phyloP scores from a whole-genome alignment of 2,113 vertebrate genomes.

The Pomatostomus ruficeps region DNA sequence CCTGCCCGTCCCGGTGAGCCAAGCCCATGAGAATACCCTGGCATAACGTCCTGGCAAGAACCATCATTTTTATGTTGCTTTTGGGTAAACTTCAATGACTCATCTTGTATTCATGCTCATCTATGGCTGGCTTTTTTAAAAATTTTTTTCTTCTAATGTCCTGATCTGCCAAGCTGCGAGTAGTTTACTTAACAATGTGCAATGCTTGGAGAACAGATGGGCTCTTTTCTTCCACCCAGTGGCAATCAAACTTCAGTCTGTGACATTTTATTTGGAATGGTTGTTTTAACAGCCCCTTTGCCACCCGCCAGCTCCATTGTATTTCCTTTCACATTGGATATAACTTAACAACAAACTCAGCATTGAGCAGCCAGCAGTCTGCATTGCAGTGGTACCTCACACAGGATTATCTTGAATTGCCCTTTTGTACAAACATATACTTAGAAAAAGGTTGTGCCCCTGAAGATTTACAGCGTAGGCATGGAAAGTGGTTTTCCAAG shows the following conservation, averaged over 20 bases:
- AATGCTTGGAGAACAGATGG: conserved; percentile 3
- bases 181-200: conserved; percentile 9
- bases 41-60: not conserved
- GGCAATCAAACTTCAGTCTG: not conserved
- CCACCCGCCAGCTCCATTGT: not conserved
- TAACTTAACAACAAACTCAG: not conserved
- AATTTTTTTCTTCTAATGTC: not conserved
- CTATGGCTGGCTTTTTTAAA: not conserved
- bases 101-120: conserved; percentile 36
- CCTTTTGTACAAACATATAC: not conserved
- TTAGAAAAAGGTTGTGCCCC: not conserved
- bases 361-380: not conserved
- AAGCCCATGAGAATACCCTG: not conserved
- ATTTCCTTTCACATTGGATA: not conserved
- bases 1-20: fast-evolving
- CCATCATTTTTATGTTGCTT: conserved; percentile 37
- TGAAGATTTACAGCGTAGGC: not conserved
- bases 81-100: conserved; percentile 37
- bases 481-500: not conserved
- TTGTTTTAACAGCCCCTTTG: not conserved
- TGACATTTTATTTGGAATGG: not conserved
- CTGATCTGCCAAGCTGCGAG: not conserved
- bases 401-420: not conserved
- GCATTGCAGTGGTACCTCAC: not conserved
- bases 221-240: not conserved